phyloP scores from a whole-genome alignment of 1,140 invertebrate genomes.

The Bombus soroeensis region DNA sequence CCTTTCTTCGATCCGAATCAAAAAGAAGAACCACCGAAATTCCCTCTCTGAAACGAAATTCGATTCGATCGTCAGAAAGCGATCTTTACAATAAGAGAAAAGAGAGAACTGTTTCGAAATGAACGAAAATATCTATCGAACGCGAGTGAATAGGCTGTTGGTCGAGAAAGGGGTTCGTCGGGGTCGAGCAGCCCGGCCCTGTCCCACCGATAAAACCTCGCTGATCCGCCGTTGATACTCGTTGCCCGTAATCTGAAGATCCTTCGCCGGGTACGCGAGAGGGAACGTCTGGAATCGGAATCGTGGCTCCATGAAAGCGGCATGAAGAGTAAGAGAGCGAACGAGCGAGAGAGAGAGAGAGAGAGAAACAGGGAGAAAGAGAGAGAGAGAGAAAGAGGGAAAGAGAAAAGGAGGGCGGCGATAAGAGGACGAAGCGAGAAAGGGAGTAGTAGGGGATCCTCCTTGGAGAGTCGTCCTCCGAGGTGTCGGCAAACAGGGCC shows the following conservation, averaged over 20 bases:
- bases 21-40: not conserved
- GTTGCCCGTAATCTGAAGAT: conserved; percentile 74
- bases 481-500: conserved; percentile 79
- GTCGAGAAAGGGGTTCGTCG: conserved; percentile 28
- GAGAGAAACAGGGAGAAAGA: not conserved
- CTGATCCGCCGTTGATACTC: conserved; percentile 47
- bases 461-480: conserved; percentile 66
- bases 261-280: conserved; percentile 56
- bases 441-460: conserved; percentile 45
- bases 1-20: not conserved
- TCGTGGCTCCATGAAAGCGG: conserved; percentile 64
- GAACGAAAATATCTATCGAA: not conserved
- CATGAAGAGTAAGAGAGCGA: conserved; percentile 27
- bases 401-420: conserved; percentile 25
- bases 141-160: conserved; percentile 5
- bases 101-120: not conserved
- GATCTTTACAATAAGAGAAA: not conserved
- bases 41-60: not conserved
- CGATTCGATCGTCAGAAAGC: conserved; percentile 17
- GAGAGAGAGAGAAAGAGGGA: conserved; percentile 24
- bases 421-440: conserved; percentile 50
- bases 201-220: conserved; percentile 64
- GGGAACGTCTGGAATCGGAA: conserved; percentile 67
- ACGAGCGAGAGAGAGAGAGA: not conserved
- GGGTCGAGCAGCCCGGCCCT: conserved; percentile 49